phyloP scores from a whole-genome alignment of 2,113 vertebrate genomes.

The Gopherus flavomarginatus region DNA sequence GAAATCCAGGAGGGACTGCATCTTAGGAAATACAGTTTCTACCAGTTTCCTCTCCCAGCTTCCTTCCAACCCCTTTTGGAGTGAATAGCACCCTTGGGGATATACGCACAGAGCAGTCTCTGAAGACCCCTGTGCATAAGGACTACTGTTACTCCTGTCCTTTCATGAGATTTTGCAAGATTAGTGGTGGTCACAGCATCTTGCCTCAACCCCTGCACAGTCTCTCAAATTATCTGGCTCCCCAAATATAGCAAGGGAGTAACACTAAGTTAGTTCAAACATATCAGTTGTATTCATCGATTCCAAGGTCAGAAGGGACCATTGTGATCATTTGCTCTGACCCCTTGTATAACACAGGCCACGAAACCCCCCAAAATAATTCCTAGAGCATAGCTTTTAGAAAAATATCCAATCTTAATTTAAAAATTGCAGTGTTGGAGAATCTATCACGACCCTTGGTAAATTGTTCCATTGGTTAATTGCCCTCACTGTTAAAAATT shows the following conservation, averaged over 20 bases:
- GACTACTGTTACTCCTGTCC: neutral
- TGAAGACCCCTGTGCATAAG: neutral
- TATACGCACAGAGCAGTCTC: neutral
- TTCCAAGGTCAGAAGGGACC: neutral
- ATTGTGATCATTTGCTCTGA: no score
- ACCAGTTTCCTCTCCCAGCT: neutral
- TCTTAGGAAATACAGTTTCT: neutral
- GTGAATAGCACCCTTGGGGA: neutral
- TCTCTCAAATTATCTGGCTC: neutral
- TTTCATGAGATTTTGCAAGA: neutral
- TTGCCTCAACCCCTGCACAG: neutral
- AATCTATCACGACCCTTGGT: neutral
- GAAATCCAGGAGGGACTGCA: rapidly evolving
- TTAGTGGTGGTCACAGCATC: neutral
- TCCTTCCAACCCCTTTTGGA: neutral
- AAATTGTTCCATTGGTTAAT: neutral
- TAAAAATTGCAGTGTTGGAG: neutral
- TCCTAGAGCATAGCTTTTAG: neutral
- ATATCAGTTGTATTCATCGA: rapidly evolving
- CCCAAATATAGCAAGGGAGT: neutral
- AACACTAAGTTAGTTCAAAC: rapidly evolving
- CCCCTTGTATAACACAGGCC: no score
- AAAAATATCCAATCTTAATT: neutral
- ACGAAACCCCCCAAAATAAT: neutral
- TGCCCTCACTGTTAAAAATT: neutral